Conservation (phyloP, 2,113 vertebrate species). For the Arothron firmamentum region DNA sequence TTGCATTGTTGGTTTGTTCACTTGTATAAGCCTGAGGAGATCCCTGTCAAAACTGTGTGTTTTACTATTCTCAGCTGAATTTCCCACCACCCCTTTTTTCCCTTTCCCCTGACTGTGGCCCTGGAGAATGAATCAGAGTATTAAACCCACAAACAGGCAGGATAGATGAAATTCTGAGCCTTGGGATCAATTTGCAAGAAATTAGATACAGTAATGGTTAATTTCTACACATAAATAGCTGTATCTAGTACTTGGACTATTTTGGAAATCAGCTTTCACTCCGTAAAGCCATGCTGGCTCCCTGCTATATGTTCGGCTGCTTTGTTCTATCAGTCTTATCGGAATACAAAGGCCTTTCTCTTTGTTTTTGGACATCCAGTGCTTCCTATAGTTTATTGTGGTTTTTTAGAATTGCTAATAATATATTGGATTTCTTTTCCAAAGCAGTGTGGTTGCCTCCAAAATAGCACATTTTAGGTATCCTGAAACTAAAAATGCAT, state of each 20-base stretch:
- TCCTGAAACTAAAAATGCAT: too few relatives aligned
- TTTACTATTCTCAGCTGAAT: conserved; percentile 40
- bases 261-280: conserved; percentile 50
- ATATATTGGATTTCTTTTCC: not conserved
- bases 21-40: conserved; percentile 8
- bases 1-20: not conserved
- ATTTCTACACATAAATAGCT: conserved; percentile 68
- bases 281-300: conserved; percentile 25
- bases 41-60: conserved; percentile 13
- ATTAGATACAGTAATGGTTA: conserved; percentile 71
- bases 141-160: conserved; percentile 42
- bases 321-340: conserved; percentile 46
- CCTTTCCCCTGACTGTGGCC: not conserved
- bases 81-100: conserved; percentile 3
- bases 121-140: conserved; percentile 43
- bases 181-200: conserved; percentile 64
- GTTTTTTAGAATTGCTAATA: conserved; percentile 3
- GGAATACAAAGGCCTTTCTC: conserved; percentile 23
- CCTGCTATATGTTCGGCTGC: conserved; percentile 15
- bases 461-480: not conserved
- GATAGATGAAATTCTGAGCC: conserved; percentile 56
- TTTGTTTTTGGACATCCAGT: not conserved
- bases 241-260: conserved; percentile 40
- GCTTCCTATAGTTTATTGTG: conserved; percentile 6
- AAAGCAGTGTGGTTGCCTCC: not conserved